These are phyloP conservation scores for Thamnophis sirtalis DNA, from an alignment of 2,113 vertebrate genomes.

Conservation along the genomic window DNA sequence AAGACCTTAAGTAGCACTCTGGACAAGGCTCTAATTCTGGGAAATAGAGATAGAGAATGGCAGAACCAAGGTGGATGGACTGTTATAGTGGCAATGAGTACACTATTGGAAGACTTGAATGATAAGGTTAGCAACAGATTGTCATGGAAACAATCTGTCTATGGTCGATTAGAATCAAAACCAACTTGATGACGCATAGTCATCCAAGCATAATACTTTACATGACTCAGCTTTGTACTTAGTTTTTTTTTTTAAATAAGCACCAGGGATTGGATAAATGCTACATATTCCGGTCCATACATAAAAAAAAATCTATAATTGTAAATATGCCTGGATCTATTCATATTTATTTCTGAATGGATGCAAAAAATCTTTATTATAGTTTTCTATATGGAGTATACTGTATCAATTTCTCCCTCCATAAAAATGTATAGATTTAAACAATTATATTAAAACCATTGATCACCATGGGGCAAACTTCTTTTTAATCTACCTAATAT, in stretches of 20 bases:
- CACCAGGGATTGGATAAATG: neutral
- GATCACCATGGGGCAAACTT: neutral
- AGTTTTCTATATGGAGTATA: neutral
- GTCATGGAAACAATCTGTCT: neutral
- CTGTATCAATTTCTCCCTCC: neutral
- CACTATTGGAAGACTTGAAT: neutral
- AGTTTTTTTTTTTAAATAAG: no score
- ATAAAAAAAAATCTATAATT: no score
- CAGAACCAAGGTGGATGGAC: neutral
- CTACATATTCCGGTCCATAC: neutral
- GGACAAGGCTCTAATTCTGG: neutral
- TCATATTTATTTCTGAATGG: neutral
- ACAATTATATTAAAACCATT: neutral
- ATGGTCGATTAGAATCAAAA: neutral
- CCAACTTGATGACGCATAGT: neutral
- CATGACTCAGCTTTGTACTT: neutral
- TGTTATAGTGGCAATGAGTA: neutral
- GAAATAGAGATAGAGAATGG: neutral
- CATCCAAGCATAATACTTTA: neutral
- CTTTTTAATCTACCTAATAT: neutral
- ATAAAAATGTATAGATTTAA: neutral
- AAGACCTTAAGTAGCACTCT: neutral
- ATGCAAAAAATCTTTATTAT: neutral
- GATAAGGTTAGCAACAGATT: neutral
- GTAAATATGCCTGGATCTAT: neutral